Percentiles rank a stretch among this genome's conserved stretches.
These are phyloP conservation scores for Creontiades dilutus DNA, from an alignment of 2,888 invertebrate genomes.

Conservation along the genomic window DNA sequence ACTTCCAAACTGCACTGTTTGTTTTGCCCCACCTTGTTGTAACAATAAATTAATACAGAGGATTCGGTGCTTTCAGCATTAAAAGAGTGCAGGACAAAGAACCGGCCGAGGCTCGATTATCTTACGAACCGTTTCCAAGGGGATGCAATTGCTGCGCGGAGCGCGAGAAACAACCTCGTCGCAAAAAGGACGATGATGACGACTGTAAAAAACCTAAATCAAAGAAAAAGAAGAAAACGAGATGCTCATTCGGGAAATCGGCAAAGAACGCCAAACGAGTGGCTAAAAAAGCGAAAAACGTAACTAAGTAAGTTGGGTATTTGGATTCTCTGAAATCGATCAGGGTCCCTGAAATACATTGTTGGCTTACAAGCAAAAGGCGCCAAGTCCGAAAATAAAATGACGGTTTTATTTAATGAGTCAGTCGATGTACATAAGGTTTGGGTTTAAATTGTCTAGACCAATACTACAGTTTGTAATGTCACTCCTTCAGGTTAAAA, in stretches of 20 bases:
- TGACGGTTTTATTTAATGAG: no score
- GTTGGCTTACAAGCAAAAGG: no score
- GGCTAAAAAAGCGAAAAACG: background rate
- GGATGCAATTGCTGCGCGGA: constrained; percentile 33
- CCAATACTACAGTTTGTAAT: no score
- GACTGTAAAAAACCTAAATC: background rate
- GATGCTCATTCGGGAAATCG: background rate
- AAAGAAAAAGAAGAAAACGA: background rate
- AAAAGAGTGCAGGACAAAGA: background rate
- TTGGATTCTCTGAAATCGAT: no score
- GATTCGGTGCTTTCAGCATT: background rate
- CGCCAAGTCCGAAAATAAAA: no score
- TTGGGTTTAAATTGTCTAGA: no score
- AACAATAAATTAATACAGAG: no score
- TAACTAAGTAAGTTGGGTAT: background rate
- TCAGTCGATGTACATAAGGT: no score
- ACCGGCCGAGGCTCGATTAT: background rate
- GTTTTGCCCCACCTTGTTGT: no score
- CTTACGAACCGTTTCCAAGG: constrained; percentile 26
- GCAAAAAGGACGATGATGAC: background rate
- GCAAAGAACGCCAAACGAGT: background rate
- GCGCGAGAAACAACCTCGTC: background rate
- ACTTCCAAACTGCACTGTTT: no score
- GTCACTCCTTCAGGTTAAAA: no score
- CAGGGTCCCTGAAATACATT: no score